These are phyloP conservation scores for Leucosticte australis DNA, from an alignment of 2,113 vertebrate species.

Conservation along the genomic window DNA sequence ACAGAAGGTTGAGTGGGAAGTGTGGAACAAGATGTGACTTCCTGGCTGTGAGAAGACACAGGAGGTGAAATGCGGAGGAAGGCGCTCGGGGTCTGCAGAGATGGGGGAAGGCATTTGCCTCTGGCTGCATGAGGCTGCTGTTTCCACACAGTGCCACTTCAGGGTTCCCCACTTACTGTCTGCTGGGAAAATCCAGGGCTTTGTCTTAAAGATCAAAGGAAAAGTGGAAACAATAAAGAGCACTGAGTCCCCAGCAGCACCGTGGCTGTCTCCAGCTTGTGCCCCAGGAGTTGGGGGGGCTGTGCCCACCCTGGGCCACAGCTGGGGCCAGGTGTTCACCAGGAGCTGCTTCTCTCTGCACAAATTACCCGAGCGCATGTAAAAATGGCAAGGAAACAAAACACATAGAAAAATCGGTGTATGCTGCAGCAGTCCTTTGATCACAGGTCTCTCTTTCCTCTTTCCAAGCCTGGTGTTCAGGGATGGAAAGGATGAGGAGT, in stretches of 20 bases:
- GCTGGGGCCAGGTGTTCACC: not conserved
- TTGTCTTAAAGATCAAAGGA: not conserved
- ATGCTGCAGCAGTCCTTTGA: accelerated
- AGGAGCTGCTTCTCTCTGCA: not conserved
- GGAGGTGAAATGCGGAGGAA: not conserved
- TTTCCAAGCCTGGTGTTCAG: not conserved
- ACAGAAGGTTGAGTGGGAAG: not conserved
- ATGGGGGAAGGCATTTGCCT: not conserved
- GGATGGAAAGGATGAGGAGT: not conserved
- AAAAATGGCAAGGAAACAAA: not conserved
- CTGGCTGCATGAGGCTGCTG: not conserved
- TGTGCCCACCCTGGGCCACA: not conserved
- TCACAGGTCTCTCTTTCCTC: not conserved
- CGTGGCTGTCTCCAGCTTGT: not conserved
- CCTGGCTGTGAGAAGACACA: not conserved
- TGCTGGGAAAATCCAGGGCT: not conserved
- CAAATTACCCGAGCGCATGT: accelerated
- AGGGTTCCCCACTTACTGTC: not conserved
- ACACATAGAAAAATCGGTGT: accelerated
- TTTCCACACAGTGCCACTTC: not conserved
- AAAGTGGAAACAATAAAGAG: not conserved
- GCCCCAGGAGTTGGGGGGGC: not conserved
- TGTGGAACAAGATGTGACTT: not conserved
- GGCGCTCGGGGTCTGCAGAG: not conserved
- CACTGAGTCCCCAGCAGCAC: not conserved